Percentiles rank a stretch among this genome's conserved stretches.
Conservation (phyloP, 2,113 vertebrate genomes). For the Pristiophorus japonicus region DNA sequence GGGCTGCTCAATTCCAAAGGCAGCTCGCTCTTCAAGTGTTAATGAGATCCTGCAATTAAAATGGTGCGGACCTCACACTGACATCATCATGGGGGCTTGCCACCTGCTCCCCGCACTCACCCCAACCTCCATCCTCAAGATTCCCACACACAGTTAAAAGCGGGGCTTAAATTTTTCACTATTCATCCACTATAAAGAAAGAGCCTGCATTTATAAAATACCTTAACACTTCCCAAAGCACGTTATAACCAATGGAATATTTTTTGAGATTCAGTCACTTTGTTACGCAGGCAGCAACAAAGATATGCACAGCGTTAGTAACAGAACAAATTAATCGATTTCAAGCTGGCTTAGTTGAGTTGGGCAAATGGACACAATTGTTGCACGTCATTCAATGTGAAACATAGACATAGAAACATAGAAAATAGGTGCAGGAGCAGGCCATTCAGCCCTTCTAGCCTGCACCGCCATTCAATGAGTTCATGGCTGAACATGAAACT, state of each 20-base stretch:
- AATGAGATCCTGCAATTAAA: background rate
- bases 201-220: background rate
- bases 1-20: background rate
- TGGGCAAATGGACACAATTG: background rate
- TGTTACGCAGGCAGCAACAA: background rate
- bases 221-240: background rate
- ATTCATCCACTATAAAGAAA: background rate
- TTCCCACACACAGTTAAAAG: background rate
- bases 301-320: background rate
- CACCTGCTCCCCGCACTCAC: background rate
- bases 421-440: too few species aligned
- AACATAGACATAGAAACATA: too few species aligned
- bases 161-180: background rate
- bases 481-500: too few species aligned
- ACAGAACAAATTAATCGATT: background rate
- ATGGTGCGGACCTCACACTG: background rate
- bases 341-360: background rate
- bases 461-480: too few species aligned
- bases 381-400: background rate
- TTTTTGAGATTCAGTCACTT: background rate
- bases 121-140: background rate
- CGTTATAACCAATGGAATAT: background rate
- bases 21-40: background rate
- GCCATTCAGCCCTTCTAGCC: too few species aligned
- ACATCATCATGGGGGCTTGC: background rate